Evolutionary conservation across 2,113 vertebrate genomes (phyloP), one percentile per base, ranked within the genome.

Genomic region (Bombycilla garrulus): DNA sequence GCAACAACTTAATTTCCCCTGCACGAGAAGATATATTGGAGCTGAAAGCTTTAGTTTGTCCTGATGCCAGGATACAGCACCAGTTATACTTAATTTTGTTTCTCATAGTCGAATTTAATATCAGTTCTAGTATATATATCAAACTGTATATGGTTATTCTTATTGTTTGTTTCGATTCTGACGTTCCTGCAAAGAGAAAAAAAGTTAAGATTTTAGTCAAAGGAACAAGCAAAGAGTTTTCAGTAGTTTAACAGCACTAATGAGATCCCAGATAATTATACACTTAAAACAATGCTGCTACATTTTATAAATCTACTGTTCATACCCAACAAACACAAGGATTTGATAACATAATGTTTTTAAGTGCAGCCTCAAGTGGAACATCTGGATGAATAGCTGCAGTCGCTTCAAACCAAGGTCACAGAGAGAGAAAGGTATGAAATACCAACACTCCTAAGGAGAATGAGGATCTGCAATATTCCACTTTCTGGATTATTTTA

Each of bases 131-230:
- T 96, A 97, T 98, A 98, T 98, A 97, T 97, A 98, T 97, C 97
- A 96, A 98, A 97, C 95, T 98, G 97, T 92, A 92, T 97, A 96
- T 94, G 97, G 97, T 97, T 96, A 97, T 97, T 98, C 98, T 98
- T 97, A 99, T 96, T 98, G 98, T 98, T 99, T 99, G 98, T 97
- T 99, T 97, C 98, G 98, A 97, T 98, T 99, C 98, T 99, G 99
- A 95, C 98, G 98, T 97, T 99, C 99, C 99, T 99, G 98, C 67
- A 85, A 96, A 88, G 94, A 93, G 91, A 96, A 83, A 81, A 38
- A 73, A 86, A 94, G 80, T 95, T 95, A 90, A 90, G 25, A 56
- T 78, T 92, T 95, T 70, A 87, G 58, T 45, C 36, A 94, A 66
- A 44, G 9, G 28, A 90, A 84, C 51, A 82, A 87, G 47, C 20